A percentile compares a stretch with the other conserved stretches of the same genome.
Conservation (phyloP, 2,888 invertebrate species). For the Eristalis intricaria region DNA sequence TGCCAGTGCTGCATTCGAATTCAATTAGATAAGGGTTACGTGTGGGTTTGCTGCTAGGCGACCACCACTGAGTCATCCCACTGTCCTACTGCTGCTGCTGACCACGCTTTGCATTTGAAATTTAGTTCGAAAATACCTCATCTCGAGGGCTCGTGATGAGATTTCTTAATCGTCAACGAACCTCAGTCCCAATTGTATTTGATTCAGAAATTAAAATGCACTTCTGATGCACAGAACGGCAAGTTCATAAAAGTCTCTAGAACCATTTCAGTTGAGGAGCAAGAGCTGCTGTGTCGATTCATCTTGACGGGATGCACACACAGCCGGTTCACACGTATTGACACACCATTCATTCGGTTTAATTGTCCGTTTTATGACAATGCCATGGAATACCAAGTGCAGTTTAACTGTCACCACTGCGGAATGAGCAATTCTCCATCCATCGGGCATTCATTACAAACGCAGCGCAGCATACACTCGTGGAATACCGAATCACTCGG, state of each 20-base stretch:
- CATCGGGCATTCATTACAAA: slow-evolving; percentile 39
- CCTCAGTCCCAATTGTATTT: not conserved
- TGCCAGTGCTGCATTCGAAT: not conserved
- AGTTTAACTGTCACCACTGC: slow-evolving; percentile 34
- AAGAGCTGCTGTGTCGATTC: slow-evolving; percentile 11
- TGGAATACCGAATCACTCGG: slow-evolving; percentile 42
- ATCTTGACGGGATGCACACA: slow-evolving; percentile 6
- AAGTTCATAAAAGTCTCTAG: slow-evolving; percentile 11
- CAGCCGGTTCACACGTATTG: slow-evolving; percentile 23
- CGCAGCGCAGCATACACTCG: slow-evolving; percentile 21
- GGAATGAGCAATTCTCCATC: slow-evolving; percentile 34
- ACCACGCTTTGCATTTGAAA: not conserved
- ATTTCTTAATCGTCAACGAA: not conserved
- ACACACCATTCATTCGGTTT: slow-evolving; percentile 39
- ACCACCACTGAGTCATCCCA: not conserved
- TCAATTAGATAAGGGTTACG: not conserved
- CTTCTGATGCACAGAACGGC: not conserved
- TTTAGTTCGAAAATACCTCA: not conserved
- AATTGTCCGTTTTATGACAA: slow-evolving; percentile 37
- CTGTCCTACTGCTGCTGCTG: not conserved
- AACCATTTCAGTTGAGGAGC: not conserved
- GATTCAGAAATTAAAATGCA: not conserved
- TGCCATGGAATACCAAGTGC: slow-evolving; percentile 43
- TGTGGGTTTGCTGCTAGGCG: not conserved
- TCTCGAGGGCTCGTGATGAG: not conserved